phyloP scores from a whole-genome alignment of 2,888 invertebrate genomes.

The Myopa tessellatipennis region DNA sequence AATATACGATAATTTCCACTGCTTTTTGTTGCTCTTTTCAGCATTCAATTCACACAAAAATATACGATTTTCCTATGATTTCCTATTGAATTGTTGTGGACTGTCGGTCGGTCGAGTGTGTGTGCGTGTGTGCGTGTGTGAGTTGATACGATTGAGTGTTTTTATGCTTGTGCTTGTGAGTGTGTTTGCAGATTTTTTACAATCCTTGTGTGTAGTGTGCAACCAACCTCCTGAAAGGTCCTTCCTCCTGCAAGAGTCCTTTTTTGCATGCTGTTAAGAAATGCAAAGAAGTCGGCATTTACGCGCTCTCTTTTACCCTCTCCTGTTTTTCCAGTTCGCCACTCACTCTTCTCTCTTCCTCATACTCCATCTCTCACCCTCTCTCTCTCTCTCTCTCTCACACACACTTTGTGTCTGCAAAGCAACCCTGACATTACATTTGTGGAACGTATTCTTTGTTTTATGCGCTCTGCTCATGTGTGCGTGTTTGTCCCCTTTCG shows the following conservation, averaged over 20 bases:
- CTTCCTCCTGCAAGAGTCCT: constrained; percentile 18
- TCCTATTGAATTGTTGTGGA: constrained; percentile 42
- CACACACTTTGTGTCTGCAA: constrained; percentile 6
- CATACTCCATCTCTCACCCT: constrained; percentile 7
- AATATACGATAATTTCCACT: constrained; percentile 33
- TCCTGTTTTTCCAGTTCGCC: not conserved
- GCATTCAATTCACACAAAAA: constrained; percentile 37
- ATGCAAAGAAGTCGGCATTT: constrained; percentile 38
- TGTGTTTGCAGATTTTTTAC: constrained; percentile 19
- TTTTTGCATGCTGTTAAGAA: constrained; percentile 31
- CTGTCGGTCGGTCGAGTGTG: not conserved
- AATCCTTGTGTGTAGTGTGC: not conserved
- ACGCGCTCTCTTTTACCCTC: not conserved
- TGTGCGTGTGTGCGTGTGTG: constrained; percentile 39
- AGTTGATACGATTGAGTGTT: constrained; percentile 13
- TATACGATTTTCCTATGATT: constrained; percentile 34
- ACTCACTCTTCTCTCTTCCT: not conserved
- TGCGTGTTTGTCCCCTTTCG: constrained; percentile 20
- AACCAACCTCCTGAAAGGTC: not conserved
- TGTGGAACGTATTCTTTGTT: constrained; percentile 50
- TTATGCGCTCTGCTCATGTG: constrained; percentile 27
- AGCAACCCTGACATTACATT: constrained; percentile 17
- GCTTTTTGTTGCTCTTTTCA: constrained; percentile 32
- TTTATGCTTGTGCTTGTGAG: constrained; percentile 30
- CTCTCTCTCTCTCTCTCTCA: constrained; percentile 16